A percentile compares a stretch with the other conserved stretches of the same genome.
These are phyloP conservation scores for Hapalemur alaotrensis DNA, from an alignment of 2,797 vertebrate genomes.

Conservation along the genomic window DNA sequence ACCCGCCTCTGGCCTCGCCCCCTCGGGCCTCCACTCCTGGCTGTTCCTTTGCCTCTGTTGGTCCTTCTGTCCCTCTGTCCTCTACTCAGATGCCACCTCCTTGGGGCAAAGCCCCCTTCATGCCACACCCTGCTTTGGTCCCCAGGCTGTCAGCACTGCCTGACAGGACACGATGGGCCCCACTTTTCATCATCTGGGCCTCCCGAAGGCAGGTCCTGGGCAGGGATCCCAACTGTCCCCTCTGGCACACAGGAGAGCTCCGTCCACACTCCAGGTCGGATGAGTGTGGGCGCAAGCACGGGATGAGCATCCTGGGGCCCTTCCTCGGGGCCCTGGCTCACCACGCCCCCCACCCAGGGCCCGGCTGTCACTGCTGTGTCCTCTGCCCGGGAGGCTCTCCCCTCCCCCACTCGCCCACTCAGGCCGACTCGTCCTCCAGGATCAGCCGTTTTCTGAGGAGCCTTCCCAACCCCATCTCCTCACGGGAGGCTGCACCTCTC, in stretches of 20 bases:
- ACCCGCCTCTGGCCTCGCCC: fast-evolving
- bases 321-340: not conserved
- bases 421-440: not conserved
- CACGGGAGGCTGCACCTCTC: no score
- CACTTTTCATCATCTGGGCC: not conserved
- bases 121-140: not conserved
- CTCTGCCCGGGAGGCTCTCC: not conserved
- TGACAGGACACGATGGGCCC: fast-evolving
- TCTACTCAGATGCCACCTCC: not conserved
- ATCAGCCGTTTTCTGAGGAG: not conserved
- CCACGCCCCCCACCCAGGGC: not conserved
- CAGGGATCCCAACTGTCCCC: not conserved
- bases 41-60: not conserved
- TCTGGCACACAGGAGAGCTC: not conserved
- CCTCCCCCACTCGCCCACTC: not conserved
- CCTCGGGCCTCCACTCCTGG: not conserved
- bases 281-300: no score
- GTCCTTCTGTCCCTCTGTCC: no score
- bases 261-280: not conserved
- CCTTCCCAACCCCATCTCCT: not conserved
- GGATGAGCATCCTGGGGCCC: not conserved
- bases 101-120: not conserved
- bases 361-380: not conserved
- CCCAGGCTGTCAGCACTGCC: fast-evolving
- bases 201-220: not conserved